These are phyloP conservation scores for Spatulosminthurus flaviceps DNA, from an alignment of 2,888 invertebrate species.

Conservation along the genomic window DNA sequence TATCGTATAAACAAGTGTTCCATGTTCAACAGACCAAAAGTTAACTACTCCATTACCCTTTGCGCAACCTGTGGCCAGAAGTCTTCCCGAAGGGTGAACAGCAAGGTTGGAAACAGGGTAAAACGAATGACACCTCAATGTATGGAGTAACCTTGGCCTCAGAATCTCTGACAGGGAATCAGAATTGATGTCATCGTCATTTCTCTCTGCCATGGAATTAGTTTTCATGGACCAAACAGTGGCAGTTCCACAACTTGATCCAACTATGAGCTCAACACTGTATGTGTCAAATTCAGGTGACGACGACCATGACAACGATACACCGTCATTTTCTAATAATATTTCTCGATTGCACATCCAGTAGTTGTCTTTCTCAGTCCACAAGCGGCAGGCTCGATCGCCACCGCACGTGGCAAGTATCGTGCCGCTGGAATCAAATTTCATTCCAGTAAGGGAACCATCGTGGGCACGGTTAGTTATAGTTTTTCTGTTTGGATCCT, in stretches of 20 bases:
- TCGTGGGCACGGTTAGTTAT: conserved; percentile 64
- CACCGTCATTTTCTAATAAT: conserved; percentile 68
- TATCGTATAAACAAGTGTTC: conserved; percentile 70
- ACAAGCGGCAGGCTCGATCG: conserved; percentile 68
- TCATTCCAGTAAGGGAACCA: conserved; percentile 67
- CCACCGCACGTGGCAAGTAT: conserved; percentile 70
- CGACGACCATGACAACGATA: conserved; percentile 70
- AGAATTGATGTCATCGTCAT: conserved; percentile 21
- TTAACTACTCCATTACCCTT: conserved; percentile 70
- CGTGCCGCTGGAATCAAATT: conserved; percentile 70
- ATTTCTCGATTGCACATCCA: conserved; percentile 68
- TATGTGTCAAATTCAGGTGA: conserved; percentile 64
- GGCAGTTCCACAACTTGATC: conserved; percentile 70
- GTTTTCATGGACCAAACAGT: conserved; percentile 67
- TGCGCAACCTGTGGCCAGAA: conserved; percentile 70
- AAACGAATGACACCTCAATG: conserved; percentile 70
- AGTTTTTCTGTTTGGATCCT: conserved; percentile 47
- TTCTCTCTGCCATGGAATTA: not conserved
- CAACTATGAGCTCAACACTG: conserved; percentile 68
- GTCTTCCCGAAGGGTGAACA: conserved; percentile 69
- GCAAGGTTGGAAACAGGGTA: conserved; percentile 69
- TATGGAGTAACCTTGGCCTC: conserved; percentile 65
- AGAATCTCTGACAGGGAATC: not conserved
- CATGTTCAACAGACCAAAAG: conserved; percentile 73
- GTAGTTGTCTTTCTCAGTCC: conserved; percentile 67